These are phyloP conservation scores for Gouania willdenowi DNA, from an alignment of 2,797 vertebrate genomes.

Conservation along the genomic window DNA sequence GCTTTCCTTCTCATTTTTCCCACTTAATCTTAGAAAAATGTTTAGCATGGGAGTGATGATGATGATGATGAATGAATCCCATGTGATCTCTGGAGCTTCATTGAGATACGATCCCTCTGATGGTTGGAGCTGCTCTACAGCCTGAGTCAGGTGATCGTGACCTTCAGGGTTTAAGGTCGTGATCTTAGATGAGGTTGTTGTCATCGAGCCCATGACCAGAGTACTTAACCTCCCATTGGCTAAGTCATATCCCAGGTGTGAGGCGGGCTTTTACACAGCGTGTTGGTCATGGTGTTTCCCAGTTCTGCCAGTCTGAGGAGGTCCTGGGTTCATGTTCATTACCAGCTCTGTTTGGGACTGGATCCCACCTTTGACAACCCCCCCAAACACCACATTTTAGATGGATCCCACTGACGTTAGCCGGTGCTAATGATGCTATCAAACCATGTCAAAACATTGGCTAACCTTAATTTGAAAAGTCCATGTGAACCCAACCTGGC, in stretches of 20 bases:
- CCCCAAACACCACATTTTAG: too few relatives aligned
- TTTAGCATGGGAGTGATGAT: too few relatives aligned
- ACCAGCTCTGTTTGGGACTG: slow-evolving; percentile 56
- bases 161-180: slow-evolving; percentile 44
- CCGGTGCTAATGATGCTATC: too few relatives aligned
- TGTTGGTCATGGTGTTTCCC: slow-evolving; percentile 67
- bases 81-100: too few relatives aligned
- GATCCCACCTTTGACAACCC: too few relatives aligned
- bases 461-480: too few relatives aligned
- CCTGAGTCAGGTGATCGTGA: slow-evolving; percentile 39
- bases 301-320: slow-evolving; percentile 41
- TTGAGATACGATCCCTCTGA: slow-evolving; percentile 53
- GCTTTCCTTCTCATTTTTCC: too few relatives aligned
- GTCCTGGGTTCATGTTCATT: slow-evolving; percentile 70
- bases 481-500: too few relatives aligned
- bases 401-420: too few relatives aligned
- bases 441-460: too few relatives aligned
- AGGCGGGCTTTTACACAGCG: slow-evolving; percentile 57
- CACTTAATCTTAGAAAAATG: too few relatives aligned
- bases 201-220: slow-evolving; percentile 67
- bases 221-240: slow-evolving; percentile 71
- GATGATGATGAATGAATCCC: neutral
- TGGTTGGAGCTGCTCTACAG: too few relatives aligned
- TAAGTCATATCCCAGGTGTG: slow-evolving; percentile 76
- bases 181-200: slow-evolving; percentile 72